Conservation (phyloP, 2,888 invertebrate species). For the Chrysolina oricalcia region DNA sequence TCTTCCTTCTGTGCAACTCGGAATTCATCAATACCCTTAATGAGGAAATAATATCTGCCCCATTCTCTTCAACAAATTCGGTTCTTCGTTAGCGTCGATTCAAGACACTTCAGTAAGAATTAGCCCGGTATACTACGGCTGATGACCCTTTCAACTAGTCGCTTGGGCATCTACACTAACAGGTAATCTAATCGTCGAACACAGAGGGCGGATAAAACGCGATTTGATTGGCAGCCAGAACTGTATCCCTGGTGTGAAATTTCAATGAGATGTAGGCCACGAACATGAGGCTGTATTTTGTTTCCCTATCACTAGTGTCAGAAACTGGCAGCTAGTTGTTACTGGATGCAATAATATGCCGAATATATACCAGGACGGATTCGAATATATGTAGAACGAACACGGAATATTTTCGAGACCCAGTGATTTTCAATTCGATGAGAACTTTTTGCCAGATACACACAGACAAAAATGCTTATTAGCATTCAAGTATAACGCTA, state of each 20-base stretch:
- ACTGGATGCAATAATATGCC: no score
- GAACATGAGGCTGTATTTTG: constrained; percentile 43
- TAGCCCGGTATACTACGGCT: not conserved
- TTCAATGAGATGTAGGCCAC: constrained; percentile 54
- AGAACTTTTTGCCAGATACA: no score
- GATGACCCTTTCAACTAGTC: not conserved
- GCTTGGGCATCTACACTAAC: constrained; percentile 45
- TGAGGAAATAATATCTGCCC: not conserved
- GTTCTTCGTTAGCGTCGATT: not conserved
- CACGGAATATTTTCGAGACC: no score
- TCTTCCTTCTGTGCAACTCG: not conserved
- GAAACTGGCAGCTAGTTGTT: not conserved
- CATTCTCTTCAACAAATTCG: not conserved
- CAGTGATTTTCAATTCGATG: no score
- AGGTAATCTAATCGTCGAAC: constrained; percentile 55
- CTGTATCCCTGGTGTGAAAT: constrained; percentile 53
- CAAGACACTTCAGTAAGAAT: not conserved
- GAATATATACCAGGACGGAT: no score
- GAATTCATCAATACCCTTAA: not conserved
- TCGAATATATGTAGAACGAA: no score
- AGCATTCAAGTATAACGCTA: no score
- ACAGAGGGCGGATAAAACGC: constrained; percentile 54
- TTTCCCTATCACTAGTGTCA: not conserved
- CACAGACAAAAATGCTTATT: no score
- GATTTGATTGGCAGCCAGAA: constrained; percentile 57